A percentile compares a stretch with the other conserved stretches of the same genome.
phyloP scores from a whole-genome alignment of 2,113 vertebrate genomes.

The Seriola aureovittata region DNA sequence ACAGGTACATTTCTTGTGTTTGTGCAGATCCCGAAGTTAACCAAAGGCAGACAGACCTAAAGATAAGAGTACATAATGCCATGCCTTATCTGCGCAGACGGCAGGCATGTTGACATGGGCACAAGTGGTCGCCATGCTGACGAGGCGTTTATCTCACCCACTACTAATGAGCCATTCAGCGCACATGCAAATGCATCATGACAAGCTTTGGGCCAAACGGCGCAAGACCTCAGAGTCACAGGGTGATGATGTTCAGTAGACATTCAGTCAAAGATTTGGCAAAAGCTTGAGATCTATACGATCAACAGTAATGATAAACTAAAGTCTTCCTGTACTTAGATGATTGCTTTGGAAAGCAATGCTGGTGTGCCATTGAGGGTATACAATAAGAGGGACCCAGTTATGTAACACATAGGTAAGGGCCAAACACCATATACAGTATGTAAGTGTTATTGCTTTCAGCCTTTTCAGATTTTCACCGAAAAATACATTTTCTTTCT shows the following conservation, averaged over 20 bases:
- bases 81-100: constrained; percentile 79
- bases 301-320: background rate
- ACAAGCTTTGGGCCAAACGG: constrained; percentile 30
- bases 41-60: constrained; percentile 43
- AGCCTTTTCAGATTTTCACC: background rate
- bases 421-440: background rate
- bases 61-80: constrained; percentile 71
- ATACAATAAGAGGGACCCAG: background rate
- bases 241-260: constrained; percentile 14
- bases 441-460: background rate
- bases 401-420: constrained; percentile 15
- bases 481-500: background rate
- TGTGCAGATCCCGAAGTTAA: constrained; percentile 40
- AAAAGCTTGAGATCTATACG: constrained; percentile 7
- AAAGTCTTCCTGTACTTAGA: background rate
- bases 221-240: constrained; percentile 3
- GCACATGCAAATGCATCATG: constrained; percentile 55
- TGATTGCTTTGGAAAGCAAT: background rate
- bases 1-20: constrained; percentile 48
- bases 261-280: background rate
- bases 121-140: constrained; percentile 75
- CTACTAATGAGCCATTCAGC: constrained; percentile 82
- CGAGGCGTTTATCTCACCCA: constrained; percentile 76
- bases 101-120: constrained; percentile 71
- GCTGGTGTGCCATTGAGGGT: background rate